phyloP scores from a whole-genome alignment of 2,797 vertebrate species.

The Synanceia verrucosa region DNA sequence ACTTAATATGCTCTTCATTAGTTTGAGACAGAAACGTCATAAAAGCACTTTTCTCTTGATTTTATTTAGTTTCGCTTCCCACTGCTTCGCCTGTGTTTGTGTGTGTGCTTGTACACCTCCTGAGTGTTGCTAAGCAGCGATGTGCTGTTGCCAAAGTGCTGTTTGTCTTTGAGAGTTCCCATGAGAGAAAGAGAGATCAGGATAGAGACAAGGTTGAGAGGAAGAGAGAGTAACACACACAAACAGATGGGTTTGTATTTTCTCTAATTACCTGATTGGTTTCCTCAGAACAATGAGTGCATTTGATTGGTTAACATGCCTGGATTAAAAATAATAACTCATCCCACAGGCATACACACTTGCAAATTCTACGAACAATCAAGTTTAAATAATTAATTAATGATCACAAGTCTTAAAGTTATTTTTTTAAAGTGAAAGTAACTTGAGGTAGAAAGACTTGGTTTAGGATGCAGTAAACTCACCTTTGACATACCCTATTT shows the following conservation, averaged over 20 bases:
- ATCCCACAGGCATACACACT: background rate
- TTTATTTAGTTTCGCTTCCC: background rate
- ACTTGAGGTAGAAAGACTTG: too few relatives aligned
- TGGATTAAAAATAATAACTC: slow-evolving; percentile 1
- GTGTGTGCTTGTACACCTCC: background rate
- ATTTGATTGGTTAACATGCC: background rate
- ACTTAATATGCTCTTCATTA: slow-evolving; percentile 5
- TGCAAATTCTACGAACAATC: background rate
- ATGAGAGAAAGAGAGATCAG: background rate
- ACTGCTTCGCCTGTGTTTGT: background rate
- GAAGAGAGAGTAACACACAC: background rate
- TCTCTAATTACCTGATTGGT: background rate
- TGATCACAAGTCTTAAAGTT: background rate
- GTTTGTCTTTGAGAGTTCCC: slow-evolving; percentile 25
- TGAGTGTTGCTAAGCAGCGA: slow-evolving; percentile 40
- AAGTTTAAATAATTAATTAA: background rate
- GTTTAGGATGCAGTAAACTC: too few relatives aligned
- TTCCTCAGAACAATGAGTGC: background rate
- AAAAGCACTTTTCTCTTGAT: background rate
- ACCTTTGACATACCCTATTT: too few relatives aligned
- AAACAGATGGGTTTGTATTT: background rate
- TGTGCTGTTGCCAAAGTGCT: slow-evolving; percentile 43
- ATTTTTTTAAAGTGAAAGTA: too few relatives aligned
- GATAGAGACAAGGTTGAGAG: background rate
- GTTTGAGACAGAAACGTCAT: background rate